A percentile compares a stretch with the other conserved stretches of the same genome.
phyloP scores from a whole-genome alignment of 1,140 invertebrate genomes.

The Plectrocnemia conspersa region DNA sequence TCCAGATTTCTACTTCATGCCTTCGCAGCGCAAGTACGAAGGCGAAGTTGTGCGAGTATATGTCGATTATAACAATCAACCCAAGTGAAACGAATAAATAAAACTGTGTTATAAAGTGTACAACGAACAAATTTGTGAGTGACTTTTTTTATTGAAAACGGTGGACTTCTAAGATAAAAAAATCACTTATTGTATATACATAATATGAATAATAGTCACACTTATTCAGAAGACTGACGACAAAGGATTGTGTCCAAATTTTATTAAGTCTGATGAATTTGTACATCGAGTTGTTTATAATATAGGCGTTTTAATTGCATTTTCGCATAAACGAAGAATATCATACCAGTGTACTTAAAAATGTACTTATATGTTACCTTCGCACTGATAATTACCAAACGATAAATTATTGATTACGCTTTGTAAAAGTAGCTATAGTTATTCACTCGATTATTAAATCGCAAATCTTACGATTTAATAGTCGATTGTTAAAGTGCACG shows the following conservation, averaged over 20 bases:
- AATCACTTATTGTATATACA: background rate
- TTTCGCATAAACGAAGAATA: no score
- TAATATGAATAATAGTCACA: background rate
- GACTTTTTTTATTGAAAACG: background rate
- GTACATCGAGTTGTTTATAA: no score
- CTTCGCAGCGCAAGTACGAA: slow-evolving; percentile 86
- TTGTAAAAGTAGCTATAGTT: no score
- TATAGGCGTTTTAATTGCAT: no score
- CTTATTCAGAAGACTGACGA: slow-evolving; percentile 2
- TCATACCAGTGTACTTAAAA: no score
- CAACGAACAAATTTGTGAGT: background rate
- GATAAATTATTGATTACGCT: no score
- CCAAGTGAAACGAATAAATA: slow-evolving; percentile 38
- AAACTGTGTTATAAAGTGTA: background rate
- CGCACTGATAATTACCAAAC: no score
- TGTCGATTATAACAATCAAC: slow-evolving; percentile 71
- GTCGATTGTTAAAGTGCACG: no score
- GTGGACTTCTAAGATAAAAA: background rate
- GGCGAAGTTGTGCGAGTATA: slow-evolving; percentile 89
- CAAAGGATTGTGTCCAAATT: background rate
- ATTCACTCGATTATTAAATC: no score
- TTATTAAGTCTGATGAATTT: slow-evolving; percentile 7
- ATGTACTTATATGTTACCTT: no score
- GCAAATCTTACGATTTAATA: no score
- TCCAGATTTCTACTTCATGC: slow-evolving; percentile 93